These are phyloP conservation scores for Leptopilina clavipes DNA, from an alignment of 1,140 invertebrate genomes.

Conservation along the genomic window DNA sequence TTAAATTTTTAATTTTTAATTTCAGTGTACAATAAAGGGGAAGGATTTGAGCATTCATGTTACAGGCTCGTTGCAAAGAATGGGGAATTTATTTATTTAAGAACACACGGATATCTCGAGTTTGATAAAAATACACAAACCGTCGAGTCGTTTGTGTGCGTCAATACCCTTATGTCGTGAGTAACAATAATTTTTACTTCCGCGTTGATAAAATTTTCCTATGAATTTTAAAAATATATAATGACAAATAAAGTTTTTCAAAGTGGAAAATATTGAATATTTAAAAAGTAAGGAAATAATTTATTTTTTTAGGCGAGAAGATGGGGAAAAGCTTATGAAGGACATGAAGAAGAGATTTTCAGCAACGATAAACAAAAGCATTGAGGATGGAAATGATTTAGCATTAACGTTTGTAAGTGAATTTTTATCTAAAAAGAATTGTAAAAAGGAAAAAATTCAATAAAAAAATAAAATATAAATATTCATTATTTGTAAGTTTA, in stretches of 20 bases:
- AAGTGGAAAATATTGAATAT: conserved; percentile 26
- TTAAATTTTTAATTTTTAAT: conserved; percentile 57
- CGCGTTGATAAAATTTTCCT: not conserved
- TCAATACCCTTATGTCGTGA: conserved; percentile 86
- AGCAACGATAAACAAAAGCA: conserved; percentile 71
- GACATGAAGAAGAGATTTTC: conserved; percentile 85
- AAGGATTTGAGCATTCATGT: conserved; percentile 84
- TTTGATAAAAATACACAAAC: conserved; percentile 81
- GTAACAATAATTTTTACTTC: conserved; percentile 50
- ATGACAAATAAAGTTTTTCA: too few species aligned
- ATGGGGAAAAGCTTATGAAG: conserved; percentile 80
- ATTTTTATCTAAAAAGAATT: conserved; percentile 30
- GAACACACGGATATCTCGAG: conserved; percentile 86
- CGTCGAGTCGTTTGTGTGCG: conserved; percentile 88
- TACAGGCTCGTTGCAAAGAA: conserved; percentile 87
- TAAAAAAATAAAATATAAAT: conserved; percentile 20
- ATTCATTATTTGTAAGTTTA: not conserved
- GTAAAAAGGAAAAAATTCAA: not conserved
- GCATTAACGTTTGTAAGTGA: conserved; percentile 52
- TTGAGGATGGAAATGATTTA: conserved; percentile 49
- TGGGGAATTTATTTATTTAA: conserved; percentile 86
- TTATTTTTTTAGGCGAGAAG: conserved; percentile 75
- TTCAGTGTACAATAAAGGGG: conserved; percentile 87
- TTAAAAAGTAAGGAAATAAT: too few species aligned
- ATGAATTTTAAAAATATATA: not conserved